Evolutionary conservation across 2,113 vertebrate genomes (phyloP).

Genomic region (Mugil cephalus): DNA sequence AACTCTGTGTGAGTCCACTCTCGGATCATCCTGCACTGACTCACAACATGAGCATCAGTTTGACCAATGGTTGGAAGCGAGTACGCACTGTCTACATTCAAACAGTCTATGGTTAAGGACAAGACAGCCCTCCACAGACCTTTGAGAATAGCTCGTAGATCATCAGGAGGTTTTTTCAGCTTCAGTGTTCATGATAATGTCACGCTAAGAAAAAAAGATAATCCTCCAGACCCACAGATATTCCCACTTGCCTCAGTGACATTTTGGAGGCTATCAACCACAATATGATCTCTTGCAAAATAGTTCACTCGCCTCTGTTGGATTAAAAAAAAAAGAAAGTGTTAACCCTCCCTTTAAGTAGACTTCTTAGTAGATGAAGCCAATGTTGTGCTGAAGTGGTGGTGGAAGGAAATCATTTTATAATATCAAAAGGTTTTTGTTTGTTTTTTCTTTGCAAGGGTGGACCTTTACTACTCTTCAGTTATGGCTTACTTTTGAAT

Average conservation of each 20-base stretch:
- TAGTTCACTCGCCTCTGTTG: constrained; percentile 3
- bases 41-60: too few relatives aligned
- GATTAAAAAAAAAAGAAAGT: constrained; percentile 1
- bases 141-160: constrained; percentile 23
- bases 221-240: not conserved
- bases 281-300: not conserved
- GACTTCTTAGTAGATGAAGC: constrained; percentile 12
- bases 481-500: constrained; percentile 24
- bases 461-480: not conserved
- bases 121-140: not conserved
- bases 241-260: constrained; percentile 10
- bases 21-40: too few relatives aligned
- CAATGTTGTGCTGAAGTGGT: constrained; percentile 22
- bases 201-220: constrained; percentile 3
- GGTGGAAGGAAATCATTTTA: not conserved
- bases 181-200: constrained; percentile 13
- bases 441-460: too few relatives aligned
- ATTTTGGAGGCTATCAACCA: constrained; percentile 32
- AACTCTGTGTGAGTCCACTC: too few relatives aligned
- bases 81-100: too few relatives aligned
- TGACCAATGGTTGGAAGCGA: too few relatives aligned
- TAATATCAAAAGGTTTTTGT: constrained; percentile 21
- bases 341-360: constrained; percentile 27
- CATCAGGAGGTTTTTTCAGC: constrained; percentile 19
- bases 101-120: too few relatives aligned